phyloP scores from a whole-genome alignment of 2,113 vertebrate genomes.

The Callipepla squamata region DNA sequence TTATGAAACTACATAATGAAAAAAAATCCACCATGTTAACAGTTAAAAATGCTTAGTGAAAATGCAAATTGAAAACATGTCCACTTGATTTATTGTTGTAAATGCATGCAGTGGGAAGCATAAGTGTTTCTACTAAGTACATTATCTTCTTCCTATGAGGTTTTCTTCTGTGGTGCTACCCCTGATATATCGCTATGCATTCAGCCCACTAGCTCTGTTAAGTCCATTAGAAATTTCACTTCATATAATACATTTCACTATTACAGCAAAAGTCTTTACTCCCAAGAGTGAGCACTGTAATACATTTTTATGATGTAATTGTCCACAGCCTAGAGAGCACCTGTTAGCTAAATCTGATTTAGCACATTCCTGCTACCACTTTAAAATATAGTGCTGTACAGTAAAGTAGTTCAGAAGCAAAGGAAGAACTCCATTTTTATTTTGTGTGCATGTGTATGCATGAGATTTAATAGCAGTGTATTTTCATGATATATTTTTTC shows the following conservation, averaged over 20 bases:
- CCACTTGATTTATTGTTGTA: slow-evolving; percentile 61
- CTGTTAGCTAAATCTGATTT: slow-evolving; percentile 57
- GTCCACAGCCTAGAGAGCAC: slow-evolving; percentile 37
- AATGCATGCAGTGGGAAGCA: slow-evolving; percentile 58
- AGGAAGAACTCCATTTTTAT: neutral
- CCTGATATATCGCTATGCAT: slow-evolving; percentile 20
- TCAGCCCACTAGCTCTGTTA: neutral
- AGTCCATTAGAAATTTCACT: slow-evolving; percentile 61
- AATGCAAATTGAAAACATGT: slow-evolving; percentile 44
- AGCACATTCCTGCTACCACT: neutral
- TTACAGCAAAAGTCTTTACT: slow-evolving; percentile 52
- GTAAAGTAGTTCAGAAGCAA: neutral
- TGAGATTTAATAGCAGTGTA: neutral
- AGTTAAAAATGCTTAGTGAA: slow-evolving; percentile 43
- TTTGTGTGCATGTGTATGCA: neutral
- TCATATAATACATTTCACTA: slow-evolving; percentile 51
- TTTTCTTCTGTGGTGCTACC: slow-evolving; percentile 3
- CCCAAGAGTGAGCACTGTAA: slow-evolving; percentile 46
- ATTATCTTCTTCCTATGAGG: slow-evolving; percentile 45
- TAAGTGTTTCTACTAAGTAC: slow-evolving; percentile 49
- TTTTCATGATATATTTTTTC: neutral
- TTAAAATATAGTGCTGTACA: neutral
- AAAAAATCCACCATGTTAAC: slow-evolving; percentile 36
- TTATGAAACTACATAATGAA: slow-evolving; percentile 50
- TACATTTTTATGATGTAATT: slow-evolving; percentile 61